These are phyloP conservation scores for Entomobrya multifasciata DNA, from an alignment of 2,888 invertebrate genomes.

Conservation along the genomic window DNA sequence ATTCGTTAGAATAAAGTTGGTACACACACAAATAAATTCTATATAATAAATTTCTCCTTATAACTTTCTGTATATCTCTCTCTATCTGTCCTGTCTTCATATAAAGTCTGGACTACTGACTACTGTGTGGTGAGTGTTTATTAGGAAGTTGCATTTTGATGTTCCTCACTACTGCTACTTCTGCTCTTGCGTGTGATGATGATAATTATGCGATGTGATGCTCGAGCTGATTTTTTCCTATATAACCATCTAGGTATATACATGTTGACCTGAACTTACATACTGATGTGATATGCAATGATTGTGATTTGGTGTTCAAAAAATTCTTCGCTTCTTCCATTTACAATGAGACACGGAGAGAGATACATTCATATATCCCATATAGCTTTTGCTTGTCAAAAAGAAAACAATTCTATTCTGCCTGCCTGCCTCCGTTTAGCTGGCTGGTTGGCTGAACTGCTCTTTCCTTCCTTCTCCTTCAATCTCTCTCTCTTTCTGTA, in stretches of 20 bases:
- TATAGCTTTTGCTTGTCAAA: conserved; percentile 56
- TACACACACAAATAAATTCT: too few relatives aligned
- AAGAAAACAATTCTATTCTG: conserved; percentile 71
- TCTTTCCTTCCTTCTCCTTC: conserved; percentile 66
- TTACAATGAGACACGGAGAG: conserved; percentile 20
- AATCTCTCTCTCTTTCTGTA: conserved; percentile 15
- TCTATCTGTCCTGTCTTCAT: too few relatives aligned
- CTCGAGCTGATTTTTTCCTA: neutral
- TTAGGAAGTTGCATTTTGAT: neutral
- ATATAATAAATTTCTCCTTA: too few relatives aligned
- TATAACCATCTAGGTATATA: conserved; percentile 28
- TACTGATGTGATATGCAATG: conserved; percentile 12
- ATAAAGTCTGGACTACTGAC: too few relatives aligned
- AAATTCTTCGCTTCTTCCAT: neutral
- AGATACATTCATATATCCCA: conserved; percentile 16
- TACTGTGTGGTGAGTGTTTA: too few relatives aligned
- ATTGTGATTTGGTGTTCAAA: conserved; percentile 25
- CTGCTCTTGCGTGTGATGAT: conserved; percentile 24
- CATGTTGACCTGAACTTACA: conserved; percentile 46
- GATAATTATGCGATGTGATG: too few relatives aligned
- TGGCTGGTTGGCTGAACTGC: conserved; percentile 52
- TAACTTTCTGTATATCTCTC: too few relatives aligned
- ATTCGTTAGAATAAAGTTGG: conserved; percentile 37
- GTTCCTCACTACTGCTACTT: neutral
- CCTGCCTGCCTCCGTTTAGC: conserved; percentile 40